Evolutionary conservation across 2,797 vertebrate species (phyloP), one percentile per base, ranked within the genome.

Genomic region (Anguilla obscura): DNA sequence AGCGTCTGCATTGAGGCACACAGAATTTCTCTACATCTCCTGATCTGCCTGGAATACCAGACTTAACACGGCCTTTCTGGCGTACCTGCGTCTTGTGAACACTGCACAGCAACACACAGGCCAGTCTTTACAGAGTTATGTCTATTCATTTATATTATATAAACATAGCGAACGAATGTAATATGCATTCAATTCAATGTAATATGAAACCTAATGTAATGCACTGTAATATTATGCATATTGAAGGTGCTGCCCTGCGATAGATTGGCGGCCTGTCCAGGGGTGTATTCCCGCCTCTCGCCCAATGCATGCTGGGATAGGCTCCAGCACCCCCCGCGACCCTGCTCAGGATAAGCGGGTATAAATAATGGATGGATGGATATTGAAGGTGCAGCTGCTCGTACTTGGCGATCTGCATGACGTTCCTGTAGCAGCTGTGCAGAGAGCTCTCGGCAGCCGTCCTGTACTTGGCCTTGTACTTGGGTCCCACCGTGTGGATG

Each of bases 401-500:
- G 93, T 96, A 99, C 98, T 93, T 97, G 12, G 97, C 96, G 5
- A 98, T 94, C 92, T 98, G 98, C 92, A 99, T 94, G 83, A 98
- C 96, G 8, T 98, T 99, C 88, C 98, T 96, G 93, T 99, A 99
- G 92, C 98, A 99, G 96, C 97, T 98, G 93, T 97, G 98, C 0
- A 99, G 95, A 0, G 98, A 99, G 71, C 98, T 99, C 95, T 99
- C 98, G 0, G 98, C 99, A 0, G 99, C 99, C 0, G 99, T 99
- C 89, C 98, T 94, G 91, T 99, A 99, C 89, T 97, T 98, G 92
- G 94, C 94, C 92, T 99, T 99, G 93, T 97, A 99, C 90, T 99
- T 99, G 1, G 99, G 99, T 50, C 98, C 99, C 91, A 99, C 99
- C 0, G 99, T 99, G 94, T 99, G 98, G 90, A 99, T 95, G 94